phyloP scores from a whole-genome alignment of 2,113 vertebrate genomes.

The Nannospalax galili region DNA sequence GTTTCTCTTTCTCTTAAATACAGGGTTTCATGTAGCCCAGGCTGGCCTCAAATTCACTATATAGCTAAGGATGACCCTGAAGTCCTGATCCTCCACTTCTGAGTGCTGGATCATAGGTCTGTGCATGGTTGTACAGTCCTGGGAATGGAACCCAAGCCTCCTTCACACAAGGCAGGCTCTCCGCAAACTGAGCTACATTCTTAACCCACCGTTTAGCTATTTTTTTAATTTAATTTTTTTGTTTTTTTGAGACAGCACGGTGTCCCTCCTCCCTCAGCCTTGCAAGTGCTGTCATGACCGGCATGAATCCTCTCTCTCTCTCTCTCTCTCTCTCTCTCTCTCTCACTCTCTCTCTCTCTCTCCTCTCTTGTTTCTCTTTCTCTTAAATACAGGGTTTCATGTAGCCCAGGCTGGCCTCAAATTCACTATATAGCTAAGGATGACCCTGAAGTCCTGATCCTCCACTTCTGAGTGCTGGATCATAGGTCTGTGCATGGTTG shows the following conservation, averaged over 20 bases:
- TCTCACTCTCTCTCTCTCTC: too few relatives aligned
- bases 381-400: too few relatives aligned
- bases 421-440: background rate
- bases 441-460: background rate
- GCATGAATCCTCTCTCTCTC: too few relatives aligned
- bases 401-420: background rate
- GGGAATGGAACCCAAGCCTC: background rate
- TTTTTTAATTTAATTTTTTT: background rate
- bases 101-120: background rate
- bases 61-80: too few relatives aligned
- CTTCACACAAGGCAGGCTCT: background rate
- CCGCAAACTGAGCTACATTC: background rate
- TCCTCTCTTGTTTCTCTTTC: too few relatives aligned
- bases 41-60: too few relatives aligned
- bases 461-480: background rate
- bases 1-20: too few relatives aligned
- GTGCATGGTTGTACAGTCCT: background rate
- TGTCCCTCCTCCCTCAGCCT: too few relatives aligned
- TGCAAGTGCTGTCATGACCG: too few relatives aligned
- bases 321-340: too few relatives aligned
- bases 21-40: too few relatives aligned
- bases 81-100: background rate
- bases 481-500: background rate
- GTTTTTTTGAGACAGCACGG: too few relatives aligned
- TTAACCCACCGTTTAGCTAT: background rate